Conservation (phyloP, 2,888 invertebrate species). For the Bombylius discolor region DNA sequence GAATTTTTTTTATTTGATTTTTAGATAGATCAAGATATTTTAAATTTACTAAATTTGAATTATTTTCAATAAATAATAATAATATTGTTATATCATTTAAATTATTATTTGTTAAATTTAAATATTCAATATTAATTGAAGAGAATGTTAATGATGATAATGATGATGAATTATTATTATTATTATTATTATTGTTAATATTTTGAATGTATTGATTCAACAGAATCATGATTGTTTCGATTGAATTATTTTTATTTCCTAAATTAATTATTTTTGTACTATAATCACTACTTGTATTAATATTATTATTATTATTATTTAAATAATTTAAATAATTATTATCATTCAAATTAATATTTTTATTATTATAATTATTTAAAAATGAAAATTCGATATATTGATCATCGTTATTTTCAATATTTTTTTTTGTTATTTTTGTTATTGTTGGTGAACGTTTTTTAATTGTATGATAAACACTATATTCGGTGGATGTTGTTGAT, state of each 20-base stretch:
- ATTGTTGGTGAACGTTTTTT: slow-evolving; percentile 2
- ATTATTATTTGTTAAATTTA: slow-evolving; percentile 15
- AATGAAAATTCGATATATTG: neutral
- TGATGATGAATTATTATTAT: neutral
- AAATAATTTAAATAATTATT: slow-evolving; percentile 2
- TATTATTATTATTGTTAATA: neutral
- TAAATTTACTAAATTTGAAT: slow-evolving; percentile 3
- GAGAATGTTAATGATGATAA: no score
- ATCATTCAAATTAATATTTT: neutral
- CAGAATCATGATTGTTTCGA: neutral
- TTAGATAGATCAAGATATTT: slow-evolving; percentile 13
- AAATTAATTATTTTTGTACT: slow-evolving; percentile 14
- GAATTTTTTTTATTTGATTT: slow-evolving; percentile 8
- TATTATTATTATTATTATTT: slow-evolving; percentile 5
- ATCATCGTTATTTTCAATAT: no score
- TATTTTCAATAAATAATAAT: slow-evolving; percentile 1
- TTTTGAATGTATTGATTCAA: neutral
- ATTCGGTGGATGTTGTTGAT: neutral
- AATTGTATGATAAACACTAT: neutral
- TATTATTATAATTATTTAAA: neutral
- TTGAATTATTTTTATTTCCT: slow-evolving; percentile 9
- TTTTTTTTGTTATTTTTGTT: neutral
- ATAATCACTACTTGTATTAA: slow-evolving; percentile 10
- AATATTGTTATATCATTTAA: slow-evolving; percentile 2
- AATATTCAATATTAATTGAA: neutral